Evolutionary conservation across 1,140 invertebrate species (phyloP).

Genomic region (Aphelenchoides besseyi): DNA sequence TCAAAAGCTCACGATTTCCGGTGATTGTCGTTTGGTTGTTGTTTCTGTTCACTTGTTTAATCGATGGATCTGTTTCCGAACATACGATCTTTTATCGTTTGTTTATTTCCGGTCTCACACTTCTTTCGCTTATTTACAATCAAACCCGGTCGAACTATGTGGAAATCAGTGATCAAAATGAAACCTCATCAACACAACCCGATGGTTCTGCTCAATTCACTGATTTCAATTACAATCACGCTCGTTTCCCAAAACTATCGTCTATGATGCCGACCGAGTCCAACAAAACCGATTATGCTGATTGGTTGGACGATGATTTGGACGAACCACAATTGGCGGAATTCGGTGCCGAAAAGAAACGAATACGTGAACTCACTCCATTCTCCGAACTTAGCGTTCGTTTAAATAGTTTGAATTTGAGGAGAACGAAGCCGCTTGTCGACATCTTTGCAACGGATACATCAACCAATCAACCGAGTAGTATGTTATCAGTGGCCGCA

Average conservation of each 20-base stretch:
- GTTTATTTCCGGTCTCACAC: background rate
- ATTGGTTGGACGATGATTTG: conserved; percentile 19
- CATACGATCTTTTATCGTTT: background rate
- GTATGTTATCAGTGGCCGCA: too few species aligned
- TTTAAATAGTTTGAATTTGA: background rate
- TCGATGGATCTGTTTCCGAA: background rate
- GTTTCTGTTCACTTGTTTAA: background rate
- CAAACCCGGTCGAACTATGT: too few species aligned
- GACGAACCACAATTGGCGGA: conserved; percentile 1
- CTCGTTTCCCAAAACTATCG: background rate
- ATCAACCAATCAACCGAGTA: too few species aligned
- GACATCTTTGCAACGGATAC: too few species aligned
- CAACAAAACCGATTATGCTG: conserved; percentile 18
- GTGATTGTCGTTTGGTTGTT: background rate
- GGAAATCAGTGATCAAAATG: background rate
- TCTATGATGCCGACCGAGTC: background rate
- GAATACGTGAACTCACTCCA: background rate
- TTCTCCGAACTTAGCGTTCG: conserved; percentile 5
- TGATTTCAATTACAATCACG: background rate
- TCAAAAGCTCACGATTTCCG: background rate
- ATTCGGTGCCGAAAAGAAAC: background rate
- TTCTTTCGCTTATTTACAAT: background rate
- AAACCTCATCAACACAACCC: background rate
- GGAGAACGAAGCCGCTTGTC: background rate
- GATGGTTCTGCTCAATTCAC: too few species aligned